Evolutionary conservation across 1,140 invertebrate species (phyloP).

Genomic region (Geopemphigus sp.): DNA sequence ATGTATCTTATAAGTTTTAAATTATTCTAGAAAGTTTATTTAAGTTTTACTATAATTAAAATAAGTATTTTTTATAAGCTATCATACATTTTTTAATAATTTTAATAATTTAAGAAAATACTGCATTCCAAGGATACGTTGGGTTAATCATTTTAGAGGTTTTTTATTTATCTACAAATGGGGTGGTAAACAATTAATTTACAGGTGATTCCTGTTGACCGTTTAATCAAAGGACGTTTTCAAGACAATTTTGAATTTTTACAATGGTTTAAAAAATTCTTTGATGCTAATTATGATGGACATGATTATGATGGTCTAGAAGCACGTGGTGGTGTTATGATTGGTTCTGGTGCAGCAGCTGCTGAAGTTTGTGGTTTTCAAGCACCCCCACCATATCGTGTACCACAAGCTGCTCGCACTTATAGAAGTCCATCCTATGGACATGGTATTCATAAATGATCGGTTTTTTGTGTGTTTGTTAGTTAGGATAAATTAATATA

Average conservation of each 20-base stretch:
- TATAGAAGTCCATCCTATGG: conserved; percentile 46
- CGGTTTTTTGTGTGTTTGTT: conserved; percentile 27
- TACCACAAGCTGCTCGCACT: conserved; percentile 40
- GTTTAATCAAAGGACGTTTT: conserved; percentile 94
- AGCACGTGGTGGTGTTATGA: conserved; percentile 72
- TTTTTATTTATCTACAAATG: conserved; percentile 21
- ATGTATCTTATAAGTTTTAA: too few species aligned
- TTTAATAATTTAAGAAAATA: background rate
- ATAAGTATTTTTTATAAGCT: too few species aligned
- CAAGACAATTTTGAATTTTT: conserved; percentile 99
- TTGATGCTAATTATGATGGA: conserved; percentile 98
- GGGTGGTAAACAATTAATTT: conserved; percentile 52
- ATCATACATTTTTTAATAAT: background rate
- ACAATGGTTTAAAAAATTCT: conserved; percentile 99
- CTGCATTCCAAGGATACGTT: background rate
- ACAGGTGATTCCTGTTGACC: conserved; percentile 96
- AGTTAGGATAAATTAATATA: conserved; percentile 19
- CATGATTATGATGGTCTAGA: conserved; percentile 89
- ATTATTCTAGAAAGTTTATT: too few species aligned
- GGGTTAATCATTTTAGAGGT: background rate
- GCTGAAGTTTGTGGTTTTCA: conserved; percentile 52
- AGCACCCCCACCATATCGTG: conserved; percentile 50
- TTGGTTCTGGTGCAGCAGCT: conserved; percentile 60
- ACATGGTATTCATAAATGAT: conserved; percentile 42
- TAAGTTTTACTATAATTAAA: too few species aligned